A percentile compares a stretch with the other conserved stretches of the same genome.
Evolutionary conservation across 2,113 vertebrate species (phyloP).

Genomic region (Nanger granti): DNA sequence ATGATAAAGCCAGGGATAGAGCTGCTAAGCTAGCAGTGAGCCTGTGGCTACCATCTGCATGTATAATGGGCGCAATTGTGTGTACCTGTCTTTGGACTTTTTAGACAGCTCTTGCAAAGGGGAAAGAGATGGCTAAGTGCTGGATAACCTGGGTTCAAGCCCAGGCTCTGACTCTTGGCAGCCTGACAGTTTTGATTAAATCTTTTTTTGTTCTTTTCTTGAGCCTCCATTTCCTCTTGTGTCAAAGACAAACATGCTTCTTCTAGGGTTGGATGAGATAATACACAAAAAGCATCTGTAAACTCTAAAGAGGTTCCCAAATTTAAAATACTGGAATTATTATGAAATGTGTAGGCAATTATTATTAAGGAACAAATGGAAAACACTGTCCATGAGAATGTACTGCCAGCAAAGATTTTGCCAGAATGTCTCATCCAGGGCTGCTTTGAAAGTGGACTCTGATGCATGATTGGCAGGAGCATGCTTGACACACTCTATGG

Average conservation of each 20-base stretch:
- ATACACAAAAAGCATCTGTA: neutral
- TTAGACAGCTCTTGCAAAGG: neutral
- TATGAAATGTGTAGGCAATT: neutral
- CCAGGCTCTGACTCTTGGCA: neutral
- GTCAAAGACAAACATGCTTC: neutral
- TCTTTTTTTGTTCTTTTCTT: neutral
- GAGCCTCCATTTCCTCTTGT: neutral
- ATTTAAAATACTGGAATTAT: slow-evolving; percentile 17
- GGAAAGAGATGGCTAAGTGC: neutral
- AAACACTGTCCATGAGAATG: slow-evolving; percentile 16
- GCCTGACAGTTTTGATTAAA: neutral
- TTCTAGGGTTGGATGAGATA: neutral
- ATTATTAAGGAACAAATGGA: slow-evolving; percentile 8
- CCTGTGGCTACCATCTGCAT: neutral
- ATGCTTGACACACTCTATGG: neutral
- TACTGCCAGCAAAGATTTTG: neutral
- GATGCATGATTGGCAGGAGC: slow-evolving; percentile 23
- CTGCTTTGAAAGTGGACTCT: slow-evolving; percentile 21
- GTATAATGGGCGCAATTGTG: rapidly evolving
- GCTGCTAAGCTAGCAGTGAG: neutral
- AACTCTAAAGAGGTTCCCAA: neutral
- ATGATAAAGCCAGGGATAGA: neutral
- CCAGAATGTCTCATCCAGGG: neutral
- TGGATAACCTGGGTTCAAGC: neutral
- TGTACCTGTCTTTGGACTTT: neutral